phyloP scores from a whole-genome alignment of 2,888 invertebrate species.

The Stegophylla sp. region DNA sequence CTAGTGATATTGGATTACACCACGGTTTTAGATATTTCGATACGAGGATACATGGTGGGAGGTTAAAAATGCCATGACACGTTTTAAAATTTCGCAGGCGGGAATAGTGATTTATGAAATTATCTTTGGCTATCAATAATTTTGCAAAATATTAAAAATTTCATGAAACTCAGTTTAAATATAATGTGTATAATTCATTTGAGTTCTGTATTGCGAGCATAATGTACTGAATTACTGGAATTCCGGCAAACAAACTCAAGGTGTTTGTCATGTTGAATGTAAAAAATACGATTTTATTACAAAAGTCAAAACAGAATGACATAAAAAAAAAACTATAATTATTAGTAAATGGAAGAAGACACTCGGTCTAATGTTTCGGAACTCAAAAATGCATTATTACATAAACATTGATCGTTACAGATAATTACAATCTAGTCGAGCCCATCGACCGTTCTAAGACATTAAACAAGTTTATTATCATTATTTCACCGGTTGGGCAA shows the following conservation, averaged over 20 bases:
- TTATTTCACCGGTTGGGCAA: constrained; percentile 25
- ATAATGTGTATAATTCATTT: not conserved
- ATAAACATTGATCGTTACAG: constrained; percentile 46
- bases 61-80: too few relatives aligned
- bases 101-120: too few relatives aligned
- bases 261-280: not conserved
- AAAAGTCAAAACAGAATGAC: not conserved
- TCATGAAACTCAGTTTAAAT: too few relatives aligned
- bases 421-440: constrained; percentile 53
- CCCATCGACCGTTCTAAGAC: constrained; percentile 45
- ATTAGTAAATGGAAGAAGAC: not conserved
- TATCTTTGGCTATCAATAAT: too few relatives aligned
- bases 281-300: constrained; percentile 8
- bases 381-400: constrained; percentile 29
- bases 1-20: too few relatives aligned
- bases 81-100: too few relatives aligned
- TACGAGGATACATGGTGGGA: too few relatives aligned
- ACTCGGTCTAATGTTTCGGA: constrained; percentile 11
- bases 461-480: constrained; percentile 51
- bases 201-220: not conserved
- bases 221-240: not conserved
- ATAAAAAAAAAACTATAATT: not conserved
- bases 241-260: not conserved
- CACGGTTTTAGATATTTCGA: too few relatives aligned
- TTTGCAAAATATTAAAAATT: too few relatives aligned